phyloP scores from a whole-genome alignment of 2,113 vertebrate species.

The Vidua macroura region DNA sequence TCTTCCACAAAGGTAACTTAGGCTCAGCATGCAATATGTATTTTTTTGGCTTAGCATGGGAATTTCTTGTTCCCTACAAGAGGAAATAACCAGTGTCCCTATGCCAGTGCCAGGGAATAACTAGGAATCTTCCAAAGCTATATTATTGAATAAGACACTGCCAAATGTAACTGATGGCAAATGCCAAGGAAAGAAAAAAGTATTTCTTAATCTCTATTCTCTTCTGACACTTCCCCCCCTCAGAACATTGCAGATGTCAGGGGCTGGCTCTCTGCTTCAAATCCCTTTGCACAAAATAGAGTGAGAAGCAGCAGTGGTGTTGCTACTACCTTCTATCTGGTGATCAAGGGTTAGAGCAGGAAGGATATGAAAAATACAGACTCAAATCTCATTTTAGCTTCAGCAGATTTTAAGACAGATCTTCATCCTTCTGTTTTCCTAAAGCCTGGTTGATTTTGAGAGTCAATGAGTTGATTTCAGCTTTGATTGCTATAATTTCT shows the following conservation, averaged over 20 bases:
- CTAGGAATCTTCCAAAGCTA: neutral
- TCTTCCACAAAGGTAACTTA: conserved; percentile 52
- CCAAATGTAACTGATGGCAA: neutral
- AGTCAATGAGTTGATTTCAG: neutral
- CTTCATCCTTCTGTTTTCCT: neutral
- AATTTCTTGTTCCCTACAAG: neutral
- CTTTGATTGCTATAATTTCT: neutral
- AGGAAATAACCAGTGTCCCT: neutral
- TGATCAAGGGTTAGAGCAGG: neutral
- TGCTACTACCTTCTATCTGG: neutral
- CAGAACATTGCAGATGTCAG: neutral
- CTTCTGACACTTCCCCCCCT: neutral
- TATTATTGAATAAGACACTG: neutral
- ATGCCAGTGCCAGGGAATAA: neutral
- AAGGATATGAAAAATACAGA: neutral
- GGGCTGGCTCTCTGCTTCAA: neutral
- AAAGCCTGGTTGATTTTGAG: neutral
- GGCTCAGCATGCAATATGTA: neutral
- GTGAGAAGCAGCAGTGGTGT: neutral
- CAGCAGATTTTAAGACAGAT: neutral
- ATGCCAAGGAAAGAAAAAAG: neutral
- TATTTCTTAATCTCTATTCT: neutral
- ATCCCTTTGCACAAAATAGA: neutral
- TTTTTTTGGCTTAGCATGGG: conserved; percentile 12
- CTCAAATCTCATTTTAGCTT: neutral